Evolutionary conservation across 2,888 invertebrate genomes (phyloP), one percentile per base, ranked within the genome.

Genomic region (Leistus spinibarbis): DNA sequence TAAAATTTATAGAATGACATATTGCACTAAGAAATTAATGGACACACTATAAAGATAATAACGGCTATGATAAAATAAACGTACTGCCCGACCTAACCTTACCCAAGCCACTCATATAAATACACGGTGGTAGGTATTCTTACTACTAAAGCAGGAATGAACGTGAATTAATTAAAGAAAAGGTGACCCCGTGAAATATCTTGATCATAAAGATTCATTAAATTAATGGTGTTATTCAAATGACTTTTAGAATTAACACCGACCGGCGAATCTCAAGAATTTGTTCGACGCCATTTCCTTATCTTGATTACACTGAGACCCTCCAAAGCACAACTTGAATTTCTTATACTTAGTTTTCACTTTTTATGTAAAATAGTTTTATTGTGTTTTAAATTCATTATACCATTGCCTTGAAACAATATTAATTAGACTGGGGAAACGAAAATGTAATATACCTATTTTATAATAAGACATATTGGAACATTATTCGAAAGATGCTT

Each of bases 11-110:
- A 22, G 60, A 60, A 69, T 69, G 69, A 69, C 69, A 69, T 13
- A 54, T 54, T 60, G 40, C 69, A 69, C 57, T 60, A 24, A 60
- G 40, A 60, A 69, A 69, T 69, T 56, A 69, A 69, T 69, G 69
- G 57, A 22, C 24, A 22, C 24, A 69, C 69, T 60, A 69, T 69
- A 69, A 69, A 69, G 69, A 69, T 69, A 69, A 69, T 69, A 69
- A 60, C 69, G 13, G 19, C 40, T 19, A 22, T 27, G 69, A 69
- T 69, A 69, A 69, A 60, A 60, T 27, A 40, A 40, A 40, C 7
- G 40, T 40, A 40, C 40, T 40, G 40, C 40, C 40, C 7, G 40
- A 40, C 40, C 40, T 40, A 40, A 7, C 40, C 40, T 40, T 40
- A 40, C 5, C 9, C 5, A 27, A 27, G 4, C n/a, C n/a, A n/a